Evolutionary conservation across 2,113 vertebrate species (phyloP).

Genomic region (Equus quagga): DNA sequence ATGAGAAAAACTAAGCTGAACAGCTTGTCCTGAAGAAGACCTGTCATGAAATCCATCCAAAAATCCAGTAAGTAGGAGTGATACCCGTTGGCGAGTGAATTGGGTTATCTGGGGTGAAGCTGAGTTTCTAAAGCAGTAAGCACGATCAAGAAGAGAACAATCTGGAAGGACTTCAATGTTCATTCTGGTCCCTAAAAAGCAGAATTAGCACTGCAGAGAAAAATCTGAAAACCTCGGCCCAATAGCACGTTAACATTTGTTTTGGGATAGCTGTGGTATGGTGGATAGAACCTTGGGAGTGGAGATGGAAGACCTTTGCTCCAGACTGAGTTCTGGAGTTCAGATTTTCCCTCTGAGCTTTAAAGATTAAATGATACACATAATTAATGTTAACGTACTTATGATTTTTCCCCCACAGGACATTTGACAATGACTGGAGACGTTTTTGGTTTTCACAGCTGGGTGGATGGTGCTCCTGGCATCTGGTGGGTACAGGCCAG

Average conservation of each 20-base stretch:
- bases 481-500: neutral
- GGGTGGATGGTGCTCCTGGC: neutral
- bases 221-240: neutral
- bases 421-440: neutral
- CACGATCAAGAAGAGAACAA: neutral
- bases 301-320: neutral
- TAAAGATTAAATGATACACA: neutral
- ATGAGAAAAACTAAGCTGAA: conserved; percentile 37
- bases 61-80: conserved; percentile 40
- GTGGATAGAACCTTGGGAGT: neutral
- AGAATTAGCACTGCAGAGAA: neutral
- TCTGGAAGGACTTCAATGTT: neutral
- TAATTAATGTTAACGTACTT: neutral
- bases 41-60: conserved; percentile 56
- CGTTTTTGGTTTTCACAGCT: neutral
- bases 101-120: conserved; percentile 58
- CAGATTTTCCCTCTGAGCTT: neutral
- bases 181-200: neutral
- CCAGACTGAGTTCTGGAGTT: neutral
- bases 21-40: conserved; percentile 24
- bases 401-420: neutral
- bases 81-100: neutral
- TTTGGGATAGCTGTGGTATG: neutral
- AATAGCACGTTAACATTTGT: neutral
- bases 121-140: neutral